A percentile compares a stretch with the other conserved stretches of the same genome.
These are phyloP conservation scores for Hoplodrina blanda DNA, from an alignment of 2,888 invertebrate species.

Conservation along the genomic window DNA sequence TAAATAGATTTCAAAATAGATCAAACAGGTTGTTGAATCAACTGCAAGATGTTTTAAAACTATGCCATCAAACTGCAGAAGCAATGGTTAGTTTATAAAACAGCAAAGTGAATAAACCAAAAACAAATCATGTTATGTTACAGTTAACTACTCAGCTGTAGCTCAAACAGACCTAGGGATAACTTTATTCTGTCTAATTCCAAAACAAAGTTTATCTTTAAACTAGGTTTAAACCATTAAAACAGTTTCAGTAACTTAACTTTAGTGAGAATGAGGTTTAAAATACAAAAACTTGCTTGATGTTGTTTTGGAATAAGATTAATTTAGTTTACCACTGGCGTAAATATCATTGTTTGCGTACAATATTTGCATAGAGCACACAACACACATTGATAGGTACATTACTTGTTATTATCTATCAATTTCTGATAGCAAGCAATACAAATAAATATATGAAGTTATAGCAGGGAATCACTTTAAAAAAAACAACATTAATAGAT, in stretches of 20 bases:
- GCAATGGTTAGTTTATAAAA: conserved; percentile 64
- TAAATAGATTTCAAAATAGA: conserved; percentile 19
- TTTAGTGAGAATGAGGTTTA: not conserved
- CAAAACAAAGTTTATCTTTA: not conserved
- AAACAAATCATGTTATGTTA: conserved; percentile 51
- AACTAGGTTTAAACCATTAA: not conserved
- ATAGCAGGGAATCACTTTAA: conserved; percentile 13
- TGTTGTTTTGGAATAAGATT: not conserved
- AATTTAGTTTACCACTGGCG: conserved; percentile 4
- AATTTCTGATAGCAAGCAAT: conserved; percentile 44
- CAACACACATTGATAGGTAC: conserved; percentile 9
- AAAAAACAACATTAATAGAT: not conserved
- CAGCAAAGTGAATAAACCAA: conserved; percentile 49
- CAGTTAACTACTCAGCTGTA: conserved; percentile 27
- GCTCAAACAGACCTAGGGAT: conserved; percentile 29
- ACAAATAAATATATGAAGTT: conserved; percentile 36
- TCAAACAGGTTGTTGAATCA: conserved; percentile 39
- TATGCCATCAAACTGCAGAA: conserved; percentile 34
- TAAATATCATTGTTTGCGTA: conserved; percentile 26
- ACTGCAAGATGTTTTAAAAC: conserved; percentile 59
- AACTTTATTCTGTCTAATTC: conserved; percentile 13
- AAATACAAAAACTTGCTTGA: not conserved
- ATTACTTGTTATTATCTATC: conserved; percentile 47
- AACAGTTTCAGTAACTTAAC: not conserved
- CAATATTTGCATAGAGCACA: conserved; percentile 18